Evolutionary conservation across 2,113 vertebrate species (phyloP).

Genomic region (Trogon melanurus): DNA sequence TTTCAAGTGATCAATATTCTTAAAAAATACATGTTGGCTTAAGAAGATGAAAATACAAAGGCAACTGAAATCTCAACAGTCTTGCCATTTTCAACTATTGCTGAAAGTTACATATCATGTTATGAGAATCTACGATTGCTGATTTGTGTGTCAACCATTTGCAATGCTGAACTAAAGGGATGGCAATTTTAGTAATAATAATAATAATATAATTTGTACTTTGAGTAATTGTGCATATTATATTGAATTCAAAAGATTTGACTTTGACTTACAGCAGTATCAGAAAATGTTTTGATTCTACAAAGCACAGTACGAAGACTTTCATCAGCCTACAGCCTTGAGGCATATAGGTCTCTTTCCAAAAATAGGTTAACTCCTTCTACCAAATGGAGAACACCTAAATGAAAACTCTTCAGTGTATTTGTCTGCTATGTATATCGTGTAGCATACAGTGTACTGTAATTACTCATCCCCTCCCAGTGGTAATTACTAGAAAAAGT

Average conservation of each 20-base stretch:
- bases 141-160: not conserved
- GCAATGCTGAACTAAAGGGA: not conserved
- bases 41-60: not conserved
- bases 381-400: slow-evolving; percentile 38
- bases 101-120: not conserved
- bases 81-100: not conserved
- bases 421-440: slow-evolving; percentile 28
- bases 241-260: slow-evolving; percentile 45
- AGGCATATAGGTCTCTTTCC: slow-evolving; percentile 39
- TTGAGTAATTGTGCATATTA: slow-evolving; percentile 28
- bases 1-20: not conserved
- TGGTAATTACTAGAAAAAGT: slow-evolving; percentile 41
- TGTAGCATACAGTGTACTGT: not conserved
- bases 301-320: not conserved
- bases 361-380: slow-evolving; percentile 53
- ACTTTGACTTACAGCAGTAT: slow-evolving; percentile 28
- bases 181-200: slow-evolving; percentile 38
- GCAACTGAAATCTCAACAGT: not conserved
- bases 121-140: not conserved
- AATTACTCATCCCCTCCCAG: slow-evolving; percentile 29
- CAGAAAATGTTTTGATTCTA: slow-evolving; percentile 62
- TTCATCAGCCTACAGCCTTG: slow-evolving; percentile 47
- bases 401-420: slow-evolving; percentile 42
- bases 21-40: not conserved
- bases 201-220: slow-evolving; percentile 41